Evolutionary conservation across 2,113 vertebrate species (phyloP), one percentile per base, ranked within the genome.

Genomic region (Elachura formosa): DNA sequence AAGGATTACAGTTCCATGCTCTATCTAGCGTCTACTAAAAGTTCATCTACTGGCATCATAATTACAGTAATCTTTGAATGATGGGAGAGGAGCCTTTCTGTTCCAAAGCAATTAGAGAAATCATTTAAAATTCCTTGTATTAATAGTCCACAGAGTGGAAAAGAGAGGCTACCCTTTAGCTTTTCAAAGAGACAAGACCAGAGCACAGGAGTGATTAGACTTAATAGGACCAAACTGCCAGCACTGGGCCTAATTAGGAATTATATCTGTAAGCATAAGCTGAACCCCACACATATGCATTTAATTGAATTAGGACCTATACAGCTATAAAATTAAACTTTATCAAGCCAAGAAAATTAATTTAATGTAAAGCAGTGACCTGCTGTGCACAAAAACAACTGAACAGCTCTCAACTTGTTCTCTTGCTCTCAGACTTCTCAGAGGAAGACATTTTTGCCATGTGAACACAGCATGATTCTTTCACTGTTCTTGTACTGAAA

Each of bases 171-270:
- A 86, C 25, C 12, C 13, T 76, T 75, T 66, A 71, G 38, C 15
- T 77, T 77, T 88, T 77, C 43, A 61, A 84, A 62, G 58, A 74
- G 38, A 71, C 33, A 81, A 89, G 90, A 69, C 2, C 71, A 89
- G 25, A 71, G 40, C 40, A 90, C 31, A 77, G 62, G 63, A 81
- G 15, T 59, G 28, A 90, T 90, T 68, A 48, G 55, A 77, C n/a
- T 68, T 93, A 72, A 78, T 38, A 77, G 25, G 31, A 72, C 74
- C 61, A 71, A 89, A 94, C 26, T 82, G 48, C 74, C 81, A 96
- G 81, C 69, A 61, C 31, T 17, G 19, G 24, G 31, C 36, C 25
- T 78, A 90, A 90, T 81, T 90, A 67, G 46, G 52, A 92, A 81
- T 55, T 74, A 41, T 21, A 74, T 66, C 51, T 64, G 66, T 71